Percentiles rank a stretch among this genome's conserved stretches.
Conservation (phyloP, 1,140 invertebrate species). For the Hyles vespertilio region DNA sequence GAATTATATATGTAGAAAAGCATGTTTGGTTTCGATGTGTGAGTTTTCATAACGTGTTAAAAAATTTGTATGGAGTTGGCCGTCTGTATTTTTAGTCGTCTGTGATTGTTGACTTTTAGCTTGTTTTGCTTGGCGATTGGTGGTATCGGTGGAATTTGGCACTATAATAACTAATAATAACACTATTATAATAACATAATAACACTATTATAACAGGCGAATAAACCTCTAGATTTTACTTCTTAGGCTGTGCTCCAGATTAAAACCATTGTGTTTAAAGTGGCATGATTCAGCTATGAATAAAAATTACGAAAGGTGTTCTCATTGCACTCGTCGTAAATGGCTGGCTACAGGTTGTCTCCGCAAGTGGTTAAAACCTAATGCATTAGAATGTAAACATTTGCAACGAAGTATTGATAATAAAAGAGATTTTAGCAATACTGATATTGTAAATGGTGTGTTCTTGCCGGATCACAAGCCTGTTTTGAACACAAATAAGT, state of each 20-base stretch:
- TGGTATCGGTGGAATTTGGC: too few species aligned
- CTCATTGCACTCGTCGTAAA: slow-evolving; percentile 65
- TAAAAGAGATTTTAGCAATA: slow-evolving; percentile 61
- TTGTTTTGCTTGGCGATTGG: too few species aligned
- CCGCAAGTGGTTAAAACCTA: slow-evolving; percentile 66
- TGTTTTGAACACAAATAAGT: slow-evolving; percentile 55
- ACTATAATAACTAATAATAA: too few species aligned
- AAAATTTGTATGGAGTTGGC: too few species aligned
- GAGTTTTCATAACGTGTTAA: too few species aligned
- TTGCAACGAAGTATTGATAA: slow-evolving; percentile 64
- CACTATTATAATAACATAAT: too few species aligned
- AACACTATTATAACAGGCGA: too few species aligned
- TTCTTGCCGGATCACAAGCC: slow-evolving; percentile 56
- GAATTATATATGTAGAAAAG: too few species aligned
- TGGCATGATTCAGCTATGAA: slow-evolving; percentile 40
- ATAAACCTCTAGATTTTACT: too few species aligned
- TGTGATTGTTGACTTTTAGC: too few species aligned
- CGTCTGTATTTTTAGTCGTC: too few species aligned
- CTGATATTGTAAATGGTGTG: slow-evolving; percentile 59
- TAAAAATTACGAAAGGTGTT: slow-evolving; percentile 67
- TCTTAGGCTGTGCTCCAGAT: not conserved
- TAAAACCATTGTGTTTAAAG: not conserved
- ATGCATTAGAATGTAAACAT: slow-evolving; percentile 67
- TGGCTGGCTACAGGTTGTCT: slow-evolving; percentile 65
- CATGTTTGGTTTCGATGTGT: too few species aligned